Conservation (phyloP, 2,888 invertebrate genomes). For the Parnassius apollo region DNA sequence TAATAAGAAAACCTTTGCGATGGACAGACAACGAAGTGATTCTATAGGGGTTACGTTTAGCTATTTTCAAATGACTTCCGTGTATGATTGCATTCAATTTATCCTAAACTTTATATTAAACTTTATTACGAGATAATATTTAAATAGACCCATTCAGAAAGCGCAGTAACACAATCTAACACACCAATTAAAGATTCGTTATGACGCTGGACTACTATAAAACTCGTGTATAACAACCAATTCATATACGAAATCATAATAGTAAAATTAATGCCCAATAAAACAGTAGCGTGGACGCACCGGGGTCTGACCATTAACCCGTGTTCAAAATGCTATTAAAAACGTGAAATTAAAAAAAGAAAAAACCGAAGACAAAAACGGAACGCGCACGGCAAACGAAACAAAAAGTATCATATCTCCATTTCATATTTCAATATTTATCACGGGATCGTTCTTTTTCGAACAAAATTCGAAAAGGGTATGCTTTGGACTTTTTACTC, state of each 20-base stretch:
- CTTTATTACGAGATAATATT: conserved; percentile 24
- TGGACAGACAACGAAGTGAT: too few relatives aligned
- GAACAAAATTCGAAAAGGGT: conserved; percentile 71
- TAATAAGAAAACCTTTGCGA: too few relatives aligned
- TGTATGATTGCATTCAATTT: conserved; percentile 7
- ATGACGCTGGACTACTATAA: conserved; percentile 33
- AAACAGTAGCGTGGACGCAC: conserved; percentile 65
- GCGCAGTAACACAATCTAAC: conserved; percentile 30
- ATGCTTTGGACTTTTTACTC: conserved; percentile 45
- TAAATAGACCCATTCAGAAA: conserved; percentile 23
- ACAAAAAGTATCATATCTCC: conserved; percentile 68
- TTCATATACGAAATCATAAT: conserved; percentile 38
- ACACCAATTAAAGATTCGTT: conserved; percentile 43
- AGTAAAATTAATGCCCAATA: conserved; percentile 67
- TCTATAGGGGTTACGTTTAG: too few relatives aligned
- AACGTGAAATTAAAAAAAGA: conserved; percentile 43
- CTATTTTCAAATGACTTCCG: conserved; percentile 1
- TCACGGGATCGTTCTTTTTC: conserved; percentile 75
- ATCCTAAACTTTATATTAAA: conserved; percentile 7
- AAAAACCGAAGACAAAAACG: conserved; percentile 26
- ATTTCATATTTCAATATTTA: conserved; percentile 80
- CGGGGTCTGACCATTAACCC: conserved; percentile 57
- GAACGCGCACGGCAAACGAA: conserved; percentile 37
- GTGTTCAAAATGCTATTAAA: conserved; percentile 62
- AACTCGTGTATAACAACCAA: conserved; percentile 36